Conservation (phyloP, 2,888 invertebrate species). For the Philereme vetulata region DNA sequence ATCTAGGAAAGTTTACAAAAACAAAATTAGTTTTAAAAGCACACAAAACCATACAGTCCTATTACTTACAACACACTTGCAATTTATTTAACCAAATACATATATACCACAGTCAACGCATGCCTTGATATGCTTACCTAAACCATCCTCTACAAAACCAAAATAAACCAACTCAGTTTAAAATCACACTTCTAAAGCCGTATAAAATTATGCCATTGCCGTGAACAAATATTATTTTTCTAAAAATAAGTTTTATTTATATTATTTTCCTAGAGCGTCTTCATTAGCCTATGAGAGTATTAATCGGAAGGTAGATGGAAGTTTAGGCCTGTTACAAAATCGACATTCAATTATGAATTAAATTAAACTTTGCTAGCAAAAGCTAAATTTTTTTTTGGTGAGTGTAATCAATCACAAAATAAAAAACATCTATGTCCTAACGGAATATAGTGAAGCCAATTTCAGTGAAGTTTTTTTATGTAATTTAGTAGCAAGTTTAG, state of each 20-base stretch:
- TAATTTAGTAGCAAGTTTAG: constrained; percentile 23
- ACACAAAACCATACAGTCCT: constrained; percentile 5
- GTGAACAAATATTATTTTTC: background rate
- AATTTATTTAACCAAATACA: constrained; percentile 13
- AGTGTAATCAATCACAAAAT: too few species aligned
- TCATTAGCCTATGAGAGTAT: constrained; percentile 9
- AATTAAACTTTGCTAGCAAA: too few species aligned
- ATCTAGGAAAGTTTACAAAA: constrained; percentile 20
- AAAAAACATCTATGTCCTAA: too few species aligned
- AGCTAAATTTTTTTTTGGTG: too few species aligned
- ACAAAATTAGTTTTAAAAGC: constrained; percentile 8
- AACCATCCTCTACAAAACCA: background rate
- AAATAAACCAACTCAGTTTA: background rate
- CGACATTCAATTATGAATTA: background rate
- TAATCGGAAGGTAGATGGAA: constrained; percentile 18
- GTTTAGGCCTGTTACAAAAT: constrained; percentile 3
- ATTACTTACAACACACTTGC: constrained; percentile 9
- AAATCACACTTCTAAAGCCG: background rate
- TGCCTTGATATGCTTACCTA: constrained; percentile 20
- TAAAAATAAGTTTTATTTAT: background rate
- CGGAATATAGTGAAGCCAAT: background rate
- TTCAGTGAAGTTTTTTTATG: background rate
- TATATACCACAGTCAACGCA: constrained; percentile 9
- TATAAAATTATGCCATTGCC: constrained; percentile 3
- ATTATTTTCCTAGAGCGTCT: constrained; percentile 11